A percentile compares a stretch with the other conserved stretches of the same genome.
phyloP scores from a whole-genome alignment of 2,888 invertebrate genomes.

The Automeris io region DNA sequence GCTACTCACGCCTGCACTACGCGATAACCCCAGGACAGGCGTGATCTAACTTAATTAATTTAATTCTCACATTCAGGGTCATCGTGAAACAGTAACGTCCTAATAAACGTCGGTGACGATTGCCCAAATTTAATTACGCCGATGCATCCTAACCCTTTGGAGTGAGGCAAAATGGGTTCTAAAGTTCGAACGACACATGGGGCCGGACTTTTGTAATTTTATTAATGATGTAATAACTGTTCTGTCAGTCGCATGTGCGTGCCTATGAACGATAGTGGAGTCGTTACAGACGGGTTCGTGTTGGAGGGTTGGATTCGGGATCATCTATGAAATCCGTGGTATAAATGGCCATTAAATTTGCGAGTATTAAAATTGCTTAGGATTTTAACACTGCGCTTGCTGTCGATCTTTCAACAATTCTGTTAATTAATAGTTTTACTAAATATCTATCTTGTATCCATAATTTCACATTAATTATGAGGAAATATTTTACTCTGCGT shows the following conservation, averaged over 20 bases:
- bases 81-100: constrained; percentile 56
- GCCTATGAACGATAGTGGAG: constrained; percentile 73
- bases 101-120: constrained; percentile 59
- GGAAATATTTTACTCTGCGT: no score
- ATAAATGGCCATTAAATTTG: constrained; percentile 29
- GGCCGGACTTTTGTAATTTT: constrained; percentile 74
- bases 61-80: constrained; percentile 56
- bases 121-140: constrained; percentile 71
- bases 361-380: no score
- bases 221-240: constrained; percentile 77
- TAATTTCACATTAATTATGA: no score
- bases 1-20: constrained; percentile 42
- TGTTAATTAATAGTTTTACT: no score
- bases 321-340: constrained; percentile 54
- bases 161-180: constrained; percentile 45
- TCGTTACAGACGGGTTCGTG: constrained; percentile 75
- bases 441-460: no score
- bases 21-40: constrained; percentile 47
- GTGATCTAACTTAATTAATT: constrained; percentile 67
- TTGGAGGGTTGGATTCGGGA: constrained; percentile 58
- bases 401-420: no score
- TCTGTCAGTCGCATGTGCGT: constrained; percentile 74
- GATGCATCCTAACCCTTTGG: constrained; percentile 41
- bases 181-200: constrained; percentile 63
- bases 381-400: no score